Percentiles rank a stretch among this genome's conserved stretches.
These are phyloP conservation scores for Bradypus variegatus DNA, from an alignment of 2,797 vertebrate species.

Conservation along the genomic window DNA sequence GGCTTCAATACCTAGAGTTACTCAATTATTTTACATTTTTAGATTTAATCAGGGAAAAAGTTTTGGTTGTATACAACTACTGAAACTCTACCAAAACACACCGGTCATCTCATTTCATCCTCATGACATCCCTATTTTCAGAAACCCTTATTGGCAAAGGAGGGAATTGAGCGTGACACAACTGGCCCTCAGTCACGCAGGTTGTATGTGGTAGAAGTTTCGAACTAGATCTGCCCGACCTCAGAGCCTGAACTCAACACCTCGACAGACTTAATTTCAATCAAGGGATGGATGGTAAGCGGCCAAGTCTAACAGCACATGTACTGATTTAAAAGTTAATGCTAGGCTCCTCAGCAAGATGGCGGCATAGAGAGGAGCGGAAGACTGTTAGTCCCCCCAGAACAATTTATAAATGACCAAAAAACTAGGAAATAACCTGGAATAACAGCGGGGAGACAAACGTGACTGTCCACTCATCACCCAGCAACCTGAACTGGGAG, in stretches of 20 bases:
- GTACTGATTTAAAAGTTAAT: background rate
- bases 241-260: background rate
- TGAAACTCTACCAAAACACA: background rate
- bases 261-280: background rate
- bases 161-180: background rate
- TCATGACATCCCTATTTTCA: rapidly evolving
- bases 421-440: too few relatives aligned
- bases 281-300: background rate
- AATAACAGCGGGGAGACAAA: too few relatives aligned
- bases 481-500: too few relatives aligned
- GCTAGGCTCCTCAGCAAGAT: too few relatives aligned
- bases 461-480: too few relatives aligned
- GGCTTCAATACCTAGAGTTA: background rate
- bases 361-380: too few relatives aligned
- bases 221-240: background rate
- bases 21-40: background rate
- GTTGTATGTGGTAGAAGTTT: too few relatives aligned
- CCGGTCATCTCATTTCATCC: background rate
- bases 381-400: too few relatives aligned
- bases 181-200: rapidly evolving
- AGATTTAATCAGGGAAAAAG: background rate
- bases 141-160: background rate
- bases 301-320: background rate
- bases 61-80: background rate
- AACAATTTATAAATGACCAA: too few relatives aligned